A percentile compares a stretch with the other conserved stretches of the same genome.
phyloP scores from a whole-genome alignment of 2,113 vertebrate species.

The Phyllostomus discolor region DNA sequence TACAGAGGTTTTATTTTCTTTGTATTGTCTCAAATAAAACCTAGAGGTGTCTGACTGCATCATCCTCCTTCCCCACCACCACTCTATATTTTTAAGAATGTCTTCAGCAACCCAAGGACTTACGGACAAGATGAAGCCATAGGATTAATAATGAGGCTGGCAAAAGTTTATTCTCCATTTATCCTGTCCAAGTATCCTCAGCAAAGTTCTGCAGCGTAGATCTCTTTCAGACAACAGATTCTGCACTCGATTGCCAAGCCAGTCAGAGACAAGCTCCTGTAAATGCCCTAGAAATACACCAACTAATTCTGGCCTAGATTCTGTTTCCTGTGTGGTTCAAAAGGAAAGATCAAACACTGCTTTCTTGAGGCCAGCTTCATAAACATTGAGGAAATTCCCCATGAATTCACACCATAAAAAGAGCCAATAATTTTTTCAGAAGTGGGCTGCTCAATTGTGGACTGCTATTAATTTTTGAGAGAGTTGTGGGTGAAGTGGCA shows the following conservation, averaged over 20 bases:
- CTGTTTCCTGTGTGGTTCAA: neutral
- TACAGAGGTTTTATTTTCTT: neutral
- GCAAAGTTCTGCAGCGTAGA: neutral
- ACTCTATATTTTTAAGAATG: neutral
- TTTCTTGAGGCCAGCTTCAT: neutral
- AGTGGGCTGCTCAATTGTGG: fast-evolving
- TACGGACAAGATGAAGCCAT: neutral
- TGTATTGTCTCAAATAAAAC: neutral
- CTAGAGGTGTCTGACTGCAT: too few relatives aligned
- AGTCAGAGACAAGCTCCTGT: neutral
- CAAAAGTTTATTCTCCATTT: neutral
- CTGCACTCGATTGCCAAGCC: neutral
- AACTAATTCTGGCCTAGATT: neutral
- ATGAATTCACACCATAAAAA: neutral
- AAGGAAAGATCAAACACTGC: neutral
- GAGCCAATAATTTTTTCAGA: neutral
- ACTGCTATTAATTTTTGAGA: neutral
- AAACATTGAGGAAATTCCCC: neutral
- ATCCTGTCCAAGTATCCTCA: neutral
- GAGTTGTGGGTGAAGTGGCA: neutral
- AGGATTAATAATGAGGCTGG: neutral
- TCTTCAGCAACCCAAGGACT: neutral
- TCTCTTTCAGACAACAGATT: neutral
- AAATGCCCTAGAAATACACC: neutral
- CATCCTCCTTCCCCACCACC: neutral